Conservation (phyloP, 1,140 invertebrate species). For the Drosophila takahashii region DNA sequence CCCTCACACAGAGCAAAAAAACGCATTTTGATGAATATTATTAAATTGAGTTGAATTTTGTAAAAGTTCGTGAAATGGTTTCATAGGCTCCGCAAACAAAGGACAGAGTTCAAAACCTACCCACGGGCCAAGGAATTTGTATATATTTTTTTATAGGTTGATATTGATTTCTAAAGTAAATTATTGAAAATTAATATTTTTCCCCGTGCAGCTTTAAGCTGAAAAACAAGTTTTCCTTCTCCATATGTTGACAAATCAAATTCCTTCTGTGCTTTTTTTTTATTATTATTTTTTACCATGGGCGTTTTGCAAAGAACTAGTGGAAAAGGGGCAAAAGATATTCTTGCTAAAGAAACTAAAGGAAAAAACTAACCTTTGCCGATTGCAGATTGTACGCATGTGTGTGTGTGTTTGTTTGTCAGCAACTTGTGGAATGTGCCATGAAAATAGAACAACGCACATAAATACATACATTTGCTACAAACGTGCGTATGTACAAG, state of each 20-base stretch:
- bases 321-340: slow-evolving; percentile 2
- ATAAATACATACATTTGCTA: slow-evolving; percentile 4
- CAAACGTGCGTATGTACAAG: not conserved
- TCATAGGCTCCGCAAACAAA: too few species aligned
- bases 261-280: slow-evolving; percentile 5
- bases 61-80: too few species aligned
- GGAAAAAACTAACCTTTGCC: slow-evolving; percentile 21
- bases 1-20: not conserved
- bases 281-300: slow-evolving; percentile 3
- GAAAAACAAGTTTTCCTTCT: slow-evolving; percentile 42
- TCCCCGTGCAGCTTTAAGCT: slow-evolving; percentile 5
- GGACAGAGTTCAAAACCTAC: too few species aligned
- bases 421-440: slow-evolving; percentile 78
- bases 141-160: not conserved
- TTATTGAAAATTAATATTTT: not conserved
- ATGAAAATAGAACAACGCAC: slow-evolving; percentile 56
- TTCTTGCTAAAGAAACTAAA: slow-evolving; percentile 24
- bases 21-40: not conserved
- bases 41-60: too few species aligned
- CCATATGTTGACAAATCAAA: slow-evolving; percentile 41
- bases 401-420: slow-evolving; percentile 8
- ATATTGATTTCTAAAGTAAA: too few species aligned
- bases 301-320: not conserved
- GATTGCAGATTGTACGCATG: not conserved
- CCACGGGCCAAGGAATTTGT: not conserved